Percentiles rank a stretch among this genome's conserved stretches.
Conservation (phyloP, 2,113 vertebrate genomes). For the Engystomops pustulosus region DNA sequence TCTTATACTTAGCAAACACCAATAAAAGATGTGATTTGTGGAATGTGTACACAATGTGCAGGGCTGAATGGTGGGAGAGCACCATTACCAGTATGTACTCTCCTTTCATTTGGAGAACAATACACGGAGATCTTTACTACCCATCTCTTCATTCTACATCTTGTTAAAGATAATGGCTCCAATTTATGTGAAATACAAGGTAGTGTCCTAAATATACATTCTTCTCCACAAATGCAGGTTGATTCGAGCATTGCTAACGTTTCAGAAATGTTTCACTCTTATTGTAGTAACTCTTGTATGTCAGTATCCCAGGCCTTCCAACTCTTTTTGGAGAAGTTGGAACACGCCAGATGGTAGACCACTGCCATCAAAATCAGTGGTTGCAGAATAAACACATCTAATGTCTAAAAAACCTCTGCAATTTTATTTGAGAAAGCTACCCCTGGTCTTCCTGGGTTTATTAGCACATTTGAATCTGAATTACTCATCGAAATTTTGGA, state of each 20-base stretch:
- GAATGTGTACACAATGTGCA: slow-evolving; percentile 76
- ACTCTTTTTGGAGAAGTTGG: too few relatives aligned
- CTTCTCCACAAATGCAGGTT: slow-evolving; percentile 26
- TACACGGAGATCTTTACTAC: slow-evolving; percentile 76
- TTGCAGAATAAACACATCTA: too few relatives aligned
- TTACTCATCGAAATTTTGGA: too few relatives aligned
- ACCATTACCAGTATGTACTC: slow-evolving; percentile 71
- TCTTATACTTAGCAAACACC: slow-evolving; percentile 80
- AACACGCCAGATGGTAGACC: too few relatives aligned
- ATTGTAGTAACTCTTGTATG: too few relatives aligned
- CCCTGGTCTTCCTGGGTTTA: too few relatives aligned
- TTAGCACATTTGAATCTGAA: too few relatives aligned
- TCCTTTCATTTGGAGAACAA: slow-evolving; percentile 76
- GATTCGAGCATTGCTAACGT: slow-evolving; percentile 59
- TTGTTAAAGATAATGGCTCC: slow-evolving; percentile 73
- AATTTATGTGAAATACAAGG: slow-evolving; percentile 68
- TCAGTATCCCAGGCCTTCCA: too few relatives aligned
- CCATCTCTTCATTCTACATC: slow-evolving; percentile 78
- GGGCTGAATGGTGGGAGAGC: slow-evolving; percentile 75
- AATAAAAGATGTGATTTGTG: slow-evolving; percentile 79
- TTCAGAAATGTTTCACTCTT: background rate
- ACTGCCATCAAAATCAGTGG: too few relatives aligned
- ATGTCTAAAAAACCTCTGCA: too few relatives aligned
- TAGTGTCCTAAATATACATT: slow-evolving; percentile 63
- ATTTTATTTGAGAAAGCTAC: too few relatives aligned